These are phyloP conservation scores for Megaceryle torquata DNA, from an alignment of 2,113 vertebrate genomes.

Conservation along the genomic window DNA sequence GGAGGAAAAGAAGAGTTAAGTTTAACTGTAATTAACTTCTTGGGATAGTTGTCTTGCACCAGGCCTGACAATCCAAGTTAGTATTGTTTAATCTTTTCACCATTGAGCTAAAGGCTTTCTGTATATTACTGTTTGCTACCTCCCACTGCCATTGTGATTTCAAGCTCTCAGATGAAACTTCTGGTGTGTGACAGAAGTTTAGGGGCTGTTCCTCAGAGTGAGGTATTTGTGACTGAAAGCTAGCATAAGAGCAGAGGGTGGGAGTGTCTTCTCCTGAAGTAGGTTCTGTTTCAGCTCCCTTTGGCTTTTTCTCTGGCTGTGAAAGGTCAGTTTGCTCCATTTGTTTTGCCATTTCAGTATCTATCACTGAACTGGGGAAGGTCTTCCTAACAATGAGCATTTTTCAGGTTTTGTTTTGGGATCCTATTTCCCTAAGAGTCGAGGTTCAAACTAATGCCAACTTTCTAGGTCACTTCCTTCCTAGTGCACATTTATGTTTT, in stretches of 20 bases:
- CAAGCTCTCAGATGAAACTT: neutral
- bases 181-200: neutral
- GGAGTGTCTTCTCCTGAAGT: neutral
- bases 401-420: neutral
- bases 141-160: neutral
- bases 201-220: neutral
- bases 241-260: neutral
- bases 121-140: neutral
- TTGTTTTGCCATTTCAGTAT: neutral
- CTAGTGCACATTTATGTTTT: neutral
- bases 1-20: neutral
- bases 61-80: neutral
- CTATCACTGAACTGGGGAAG: rapidly evolving
- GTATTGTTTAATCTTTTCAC: neutral
- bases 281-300: neutral
- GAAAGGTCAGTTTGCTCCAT: neutral
- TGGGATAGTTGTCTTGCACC: neutral
- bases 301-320: neutral
- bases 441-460: neutral
- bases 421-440: neutral
- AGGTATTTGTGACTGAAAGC: neutral
- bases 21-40: neutral
- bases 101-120: neutral
- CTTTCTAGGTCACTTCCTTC: neutral
- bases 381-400: neutral